phyloP scores from a whole-genome alignment of 2,113 vertebrate species.

The Apus apus region DNA sequence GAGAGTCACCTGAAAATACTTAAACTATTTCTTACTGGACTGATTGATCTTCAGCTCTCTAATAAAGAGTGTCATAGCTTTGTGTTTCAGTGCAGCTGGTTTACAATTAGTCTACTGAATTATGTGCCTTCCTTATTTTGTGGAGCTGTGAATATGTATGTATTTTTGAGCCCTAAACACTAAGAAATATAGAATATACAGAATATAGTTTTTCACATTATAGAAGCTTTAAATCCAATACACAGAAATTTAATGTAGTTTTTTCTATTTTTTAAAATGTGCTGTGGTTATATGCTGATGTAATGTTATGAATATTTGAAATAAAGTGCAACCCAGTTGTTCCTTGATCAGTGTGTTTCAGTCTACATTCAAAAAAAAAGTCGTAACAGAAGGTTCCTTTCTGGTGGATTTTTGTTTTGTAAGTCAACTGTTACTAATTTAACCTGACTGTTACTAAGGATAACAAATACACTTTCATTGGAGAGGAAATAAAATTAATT shows the following conservation, averaged over 20 bases:
- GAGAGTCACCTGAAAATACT: background rate
- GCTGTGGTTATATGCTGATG: background rate
- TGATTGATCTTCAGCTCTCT: background rate
- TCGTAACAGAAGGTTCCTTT: background rate
- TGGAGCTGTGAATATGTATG: background rate
- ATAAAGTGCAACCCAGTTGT: background rate
- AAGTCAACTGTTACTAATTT: background rate
- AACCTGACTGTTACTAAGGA: background rate
- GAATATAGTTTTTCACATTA: background rate
- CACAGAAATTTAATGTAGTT: background rate
- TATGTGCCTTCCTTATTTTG: background rate
- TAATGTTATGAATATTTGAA: background rate
- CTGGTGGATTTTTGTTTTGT: background rate
- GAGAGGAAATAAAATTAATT: background rate
- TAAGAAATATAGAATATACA: background rate
- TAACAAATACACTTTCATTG: background rate
- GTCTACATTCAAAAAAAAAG: background rate
- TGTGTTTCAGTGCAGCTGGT: background rate
- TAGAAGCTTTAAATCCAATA: background rate
- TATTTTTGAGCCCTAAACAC: background rate
- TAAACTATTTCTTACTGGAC: background rate
- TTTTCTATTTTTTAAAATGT: constrained; percentile 28
- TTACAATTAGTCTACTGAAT: background rate
- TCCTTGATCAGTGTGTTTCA: background rate
- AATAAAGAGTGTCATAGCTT: background rate